A percentile compares a stretch with the other conserved stretches of the same genome.
Evolutionary conservation across 2,797 vertebrate genomes (phyloP).

Genomic region (Benthosema pterotum): DNA sequence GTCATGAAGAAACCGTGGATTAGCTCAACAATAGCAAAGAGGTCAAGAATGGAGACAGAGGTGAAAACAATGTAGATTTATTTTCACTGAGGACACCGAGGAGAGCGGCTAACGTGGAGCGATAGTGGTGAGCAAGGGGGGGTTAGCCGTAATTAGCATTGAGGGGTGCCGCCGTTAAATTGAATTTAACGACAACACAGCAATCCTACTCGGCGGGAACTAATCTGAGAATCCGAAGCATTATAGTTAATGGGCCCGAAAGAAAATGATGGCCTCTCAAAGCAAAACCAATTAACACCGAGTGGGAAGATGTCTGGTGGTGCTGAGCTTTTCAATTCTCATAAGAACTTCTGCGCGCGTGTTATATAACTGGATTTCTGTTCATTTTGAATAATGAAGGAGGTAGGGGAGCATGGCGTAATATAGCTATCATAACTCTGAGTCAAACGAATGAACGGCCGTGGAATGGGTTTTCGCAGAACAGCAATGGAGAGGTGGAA

Average conservation of each 20-base stretch:
- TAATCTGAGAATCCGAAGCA: constrained; percentile 79
- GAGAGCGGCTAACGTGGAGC: constrained; percentile 47
- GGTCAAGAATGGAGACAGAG: constrained; percentile 13
- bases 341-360: constrained; percentile 69
- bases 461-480: constrained; percentile 56
- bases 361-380: constrained; percentile 75
- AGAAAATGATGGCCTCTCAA: constrained; percentile 84
- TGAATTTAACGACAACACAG: constrained; percentile 83
- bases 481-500: constrained; percentile 8
- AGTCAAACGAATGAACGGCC: constrained; percentile 56
- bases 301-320: constrained; percentile 72
- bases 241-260: constrained; percentile 83
- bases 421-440: constrained; percentile 68
- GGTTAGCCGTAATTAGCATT: constrained; percentile 76
- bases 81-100: constrained; percentile 35
- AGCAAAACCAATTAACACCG: constrained; percentile 83
- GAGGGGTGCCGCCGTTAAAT: constrained; percentile 76
- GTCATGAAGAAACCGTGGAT: neutral
- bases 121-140: constrained; percentile 19
- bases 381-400: constrained; percentile 76
- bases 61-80: neutral
- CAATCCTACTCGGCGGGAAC: constrained; percentile 75
- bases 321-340: constrained; percentile 79
- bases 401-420: constrained; percentile 65
- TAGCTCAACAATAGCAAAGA: neutral